Conservation (phyloP, 2,888 invertebrate species). For the Rhagonycha lutea region DNA sequence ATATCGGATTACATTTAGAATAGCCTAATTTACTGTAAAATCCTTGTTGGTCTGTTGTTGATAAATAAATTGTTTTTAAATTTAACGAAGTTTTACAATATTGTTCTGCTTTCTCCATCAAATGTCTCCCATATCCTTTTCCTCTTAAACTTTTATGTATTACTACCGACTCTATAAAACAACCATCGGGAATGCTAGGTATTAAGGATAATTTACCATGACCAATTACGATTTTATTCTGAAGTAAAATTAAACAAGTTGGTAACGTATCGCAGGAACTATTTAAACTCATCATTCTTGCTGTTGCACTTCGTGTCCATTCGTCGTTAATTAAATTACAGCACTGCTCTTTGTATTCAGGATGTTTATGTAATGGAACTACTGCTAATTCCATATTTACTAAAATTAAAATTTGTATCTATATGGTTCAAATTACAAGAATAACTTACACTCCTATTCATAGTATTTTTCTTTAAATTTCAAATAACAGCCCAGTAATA, state of each 20-base stretch:
- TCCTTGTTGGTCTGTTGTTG: constrained; percentile 73
- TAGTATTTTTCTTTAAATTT: too few species aligned
- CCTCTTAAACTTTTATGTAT: constrained; percentile 73
- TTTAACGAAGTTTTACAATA: constrained; percentile 68
- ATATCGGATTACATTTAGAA: constrained; percentile 67
- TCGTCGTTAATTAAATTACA: constrained; percentile 81
- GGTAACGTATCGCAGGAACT: constrained; percentile 75
- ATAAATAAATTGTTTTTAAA: constrained; percentile 68
- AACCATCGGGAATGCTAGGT: constrained; percentile 69
- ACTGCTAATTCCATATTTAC: constrained; percentile 53
- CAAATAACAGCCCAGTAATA: too few species aligned
- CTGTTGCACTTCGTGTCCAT: constrained; percentile 83
- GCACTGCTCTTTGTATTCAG: constrained; percentile 72
- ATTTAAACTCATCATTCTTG: constrained; percentile 74
- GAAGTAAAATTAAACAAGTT: constrained; percentile 70
- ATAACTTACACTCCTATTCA: background rate
- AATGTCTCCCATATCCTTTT: constrained; percentile 74
- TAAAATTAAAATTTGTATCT: background rate
- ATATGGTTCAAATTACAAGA: background rate
- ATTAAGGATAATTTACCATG: constrained; percentile 80
- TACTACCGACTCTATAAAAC: constrained; percentile 83
- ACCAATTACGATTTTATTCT: constrained; percentile 65
- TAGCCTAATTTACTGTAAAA: constrained; percentile 80
- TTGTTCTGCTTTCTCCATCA: constrained; percentile 76
- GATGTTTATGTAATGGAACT: constrained; percentile 72